Evolutionary conservation across 2,113 vertebrate genomes (phyloP).

Genomic region (Channa maculata): DNA sequence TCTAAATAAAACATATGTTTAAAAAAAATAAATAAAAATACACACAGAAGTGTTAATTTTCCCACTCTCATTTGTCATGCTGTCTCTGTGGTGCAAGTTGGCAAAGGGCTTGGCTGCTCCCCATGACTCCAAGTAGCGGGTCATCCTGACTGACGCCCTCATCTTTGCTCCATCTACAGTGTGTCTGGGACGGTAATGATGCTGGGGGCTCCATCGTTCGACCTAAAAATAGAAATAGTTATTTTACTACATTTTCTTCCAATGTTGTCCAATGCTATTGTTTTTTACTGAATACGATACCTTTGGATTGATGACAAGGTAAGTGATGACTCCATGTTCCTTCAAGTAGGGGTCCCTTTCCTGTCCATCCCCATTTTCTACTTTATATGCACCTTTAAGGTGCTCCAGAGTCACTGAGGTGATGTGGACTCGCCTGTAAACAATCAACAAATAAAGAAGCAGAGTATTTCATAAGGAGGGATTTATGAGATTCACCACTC

Average conservation of each 20-base stretch:
- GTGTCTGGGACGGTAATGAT: constrained; percentile 89
- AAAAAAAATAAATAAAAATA: constrained; percentile 19
- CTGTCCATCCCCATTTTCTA: constrained; percentile 94
- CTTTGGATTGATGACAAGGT: constrained; percentile 98
- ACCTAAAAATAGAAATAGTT: constrained; percentile 77
- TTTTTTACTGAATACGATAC: constrained; percentile 30
- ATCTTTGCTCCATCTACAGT: constrained; percentile 92
- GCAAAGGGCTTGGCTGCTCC: constrained; percentile 98
- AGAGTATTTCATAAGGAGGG: too few relatives aligned
- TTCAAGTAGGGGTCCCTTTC: constrained; percentile 95
- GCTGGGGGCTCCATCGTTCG: constrained; percentile 91
- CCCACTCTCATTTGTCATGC: constrained; percentile 98
- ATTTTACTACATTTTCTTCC: not conserved
- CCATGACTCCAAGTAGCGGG: constrained; percentile 97
- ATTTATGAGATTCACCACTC: too few relatives aligned
- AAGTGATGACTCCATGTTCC: constrained; percentile 93
- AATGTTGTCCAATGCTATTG: not conserved
- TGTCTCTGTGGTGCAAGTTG: constrained; percentile 96
- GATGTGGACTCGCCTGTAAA: constrained; percentile 93
- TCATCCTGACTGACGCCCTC: constrained; percentile 98
- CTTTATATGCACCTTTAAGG: constrained; percentile 94
- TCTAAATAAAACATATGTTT: constrained; percentile 1
- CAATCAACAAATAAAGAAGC: too few relatives aligned
- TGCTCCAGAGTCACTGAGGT: constrained; percentile 95
- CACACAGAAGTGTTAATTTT: constrained; percentile 96